Evolutionary conservation across 1,140 invertebrate species (phyloP).

Genomic region (Venturia canescens): DNA sequence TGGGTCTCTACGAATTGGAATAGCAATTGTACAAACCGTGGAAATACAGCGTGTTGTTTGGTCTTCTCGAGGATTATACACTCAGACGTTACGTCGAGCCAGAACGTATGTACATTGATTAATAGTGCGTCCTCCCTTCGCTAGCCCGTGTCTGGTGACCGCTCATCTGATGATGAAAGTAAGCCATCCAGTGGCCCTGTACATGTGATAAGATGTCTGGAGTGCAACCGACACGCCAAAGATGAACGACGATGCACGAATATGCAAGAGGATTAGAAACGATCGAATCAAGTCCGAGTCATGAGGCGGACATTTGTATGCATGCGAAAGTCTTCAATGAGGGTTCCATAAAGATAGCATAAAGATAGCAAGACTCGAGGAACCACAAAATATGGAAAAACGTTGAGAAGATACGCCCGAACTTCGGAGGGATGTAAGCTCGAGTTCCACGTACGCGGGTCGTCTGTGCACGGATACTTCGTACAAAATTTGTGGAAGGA

Average conservation of each 20-base stretch:
- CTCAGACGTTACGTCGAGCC: constrained; percentile 14
- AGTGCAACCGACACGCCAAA: not conserved
- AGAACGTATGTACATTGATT: constrained; percentile 36
- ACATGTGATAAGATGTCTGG: not conserved
- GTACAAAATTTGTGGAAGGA: no score
- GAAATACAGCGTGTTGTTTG: constrained; percentile 8
- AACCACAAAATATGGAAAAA: constrained; percentile 11
- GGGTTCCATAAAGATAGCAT: constrained; percentile 3
- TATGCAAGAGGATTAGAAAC: constrained; percentile 24
- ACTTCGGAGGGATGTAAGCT: no score
- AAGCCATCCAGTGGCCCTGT: not conserved
- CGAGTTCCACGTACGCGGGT: no score
- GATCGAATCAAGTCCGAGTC: not conserved
- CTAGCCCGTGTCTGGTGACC: constrained; percentile 39
- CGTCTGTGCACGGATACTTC: no score
- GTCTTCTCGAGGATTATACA: constrained; percentile 21
- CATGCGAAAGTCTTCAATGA: not conserved
- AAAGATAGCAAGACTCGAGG: not conserved
- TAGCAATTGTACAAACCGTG: constrained; percentile 22
- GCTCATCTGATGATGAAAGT: constrained; percentile 9
- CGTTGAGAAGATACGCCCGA: no score
- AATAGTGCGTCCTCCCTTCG: constrained; percentile 37
- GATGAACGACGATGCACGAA: constrained; percentile 21
- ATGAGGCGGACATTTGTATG: constrained; percentile 9
- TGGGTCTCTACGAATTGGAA: constrained; percentile 29